Evolutionary conservation across 2,113 vertebrate genomes (phyloP).

Genomic region (Nycticebus coucang): DNA sequence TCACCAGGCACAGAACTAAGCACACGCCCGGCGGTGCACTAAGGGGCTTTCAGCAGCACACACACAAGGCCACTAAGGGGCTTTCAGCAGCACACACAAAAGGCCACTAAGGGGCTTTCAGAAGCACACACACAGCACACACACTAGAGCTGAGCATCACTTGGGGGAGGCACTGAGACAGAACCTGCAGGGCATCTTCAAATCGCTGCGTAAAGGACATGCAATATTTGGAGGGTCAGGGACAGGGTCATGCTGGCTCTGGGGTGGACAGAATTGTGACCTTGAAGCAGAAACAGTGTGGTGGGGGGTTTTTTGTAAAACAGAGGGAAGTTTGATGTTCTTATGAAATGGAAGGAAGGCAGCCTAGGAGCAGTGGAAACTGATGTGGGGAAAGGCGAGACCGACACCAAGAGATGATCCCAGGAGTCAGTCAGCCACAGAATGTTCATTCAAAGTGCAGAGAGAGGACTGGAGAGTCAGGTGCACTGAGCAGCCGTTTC

Average conservation of each 20-base stretch:
- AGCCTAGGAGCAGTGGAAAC: neutral
- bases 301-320: too few species aligned
- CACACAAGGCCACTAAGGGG: fast-evolving
- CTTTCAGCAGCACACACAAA: fast-evolving
- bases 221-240: fast-evolving
- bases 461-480: too few species aligned
- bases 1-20: too few species aligned
- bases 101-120: neutral
- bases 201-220: neutral
- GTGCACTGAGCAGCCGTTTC: too few species aligned
- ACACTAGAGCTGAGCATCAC: neutral
- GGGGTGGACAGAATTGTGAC: neutral
- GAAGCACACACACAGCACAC: fast-evolving
- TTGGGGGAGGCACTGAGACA: too few species aligned
- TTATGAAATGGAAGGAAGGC: neutral
- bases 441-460: too few species aligned
- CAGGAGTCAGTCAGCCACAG: fast-evolving
- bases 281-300: fast-evolving
- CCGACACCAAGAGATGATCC: neutral
- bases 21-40: neutral
- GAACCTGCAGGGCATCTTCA: fast-evolving
- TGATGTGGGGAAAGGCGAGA: fast-evolving
- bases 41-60: neutral
- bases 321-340: fast-evolving
- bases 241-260: fast-evolving